Base-by-base conservation (phyloP, 2,888 invertebrate genomes). In the Neuroscelio doddi region DNA sequence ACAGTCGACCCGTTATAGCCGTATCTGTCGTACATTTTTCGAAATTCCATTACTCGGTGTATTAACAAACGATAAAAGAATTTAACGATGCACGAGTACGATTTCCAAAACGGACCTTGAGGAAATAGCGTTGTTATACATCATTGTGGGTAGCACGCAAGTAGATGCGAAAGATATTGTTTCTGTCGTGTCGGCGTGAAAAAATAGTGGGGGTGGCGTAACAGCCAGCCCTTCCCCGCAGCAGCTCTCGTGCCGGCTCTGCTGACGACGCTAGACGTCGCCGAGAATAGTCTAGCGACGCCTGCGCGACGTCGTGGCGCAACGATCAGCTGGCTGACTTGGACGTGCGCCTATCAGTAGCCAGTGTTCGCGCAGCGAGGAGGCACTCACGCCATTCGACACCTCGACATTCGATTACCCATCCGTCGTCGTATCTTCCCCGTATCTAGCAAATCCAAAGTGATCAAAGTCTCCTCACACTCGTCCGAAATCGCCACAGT, bases 251-350 rank as follows among this genome's bases (percentile, higher is more conserved):
- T 3, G 42, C 45, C 57, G 59, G 24, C 51, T n/a, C n/a, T n/a
- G n/a, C n/a, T n/a, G n/a, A 21, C 51, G 58, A 39, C 59, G 65
- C 56, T 59, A 50, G 56, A 61, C 65, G 65, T 58, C 65, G 59
- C 65, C 55, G 59, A 61, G 65, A 65, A 65, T 61, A 56, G 51
- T 46, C 17, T 9, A 1, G 65, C 64, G 73, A 80, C 81, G 82
- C 82, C 68, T 81, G 82, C 81, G 81, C 81, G 78, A 66, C 74
- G 71, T 74, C 72, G 70, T 70, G 72, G 71, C 71, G 73, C 79
- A 80, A 81, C 80, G 82, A 82, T 81, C 82, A 82, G 82, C 82
- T 82, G 82, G 79, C 75, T 76, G 75, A 39, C 67, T 51, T 52
- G 58, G 56, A 64, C 57, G 67, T 52, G 62, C 63, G 72, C 68